Base-by-base conservation (phyloP, 2,797 vertebrate genomes). In the Oryzias dopingdopingensis region DNA sequence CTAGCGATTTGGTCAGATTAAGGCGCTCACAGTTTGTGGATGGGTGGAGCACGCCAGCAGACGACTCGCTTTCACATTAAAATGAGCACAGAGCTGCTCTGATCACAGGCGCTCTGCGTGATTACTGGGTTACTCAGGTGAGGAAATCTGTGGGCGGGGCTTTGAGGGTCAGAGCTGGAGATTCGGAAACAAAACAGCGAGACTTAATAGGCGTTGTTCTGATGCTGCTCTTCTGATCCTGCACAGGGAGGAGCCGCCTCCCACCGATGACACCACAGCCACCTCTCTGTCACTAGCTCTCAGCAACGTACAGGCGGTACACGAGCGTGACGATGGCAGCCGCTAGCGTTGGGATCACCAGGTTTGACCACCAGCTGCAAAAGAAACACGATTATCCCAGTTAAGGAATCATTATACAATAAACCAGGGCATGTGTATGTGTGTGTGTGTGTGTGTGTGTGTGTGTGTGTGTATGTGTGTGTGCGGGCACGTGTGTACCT, bases 281-380 rank as follows among this genome's bases (percentile, higher is more conserved):
- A 53, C n/a, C 29, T 14, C 13, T 26, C 20, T 55, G 48, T 92
- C 85, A 91, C 85, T 86, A 92, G 32, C 88, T 82, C 14, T 94
- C 92, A 0, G 77, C 47, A 54, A 77, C 80, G 73, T 91, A 94
- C 44, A 93, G 49, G 51, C 89, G 95, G 71, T 97, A 99, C 86
- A 95, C 82, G 62, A 97, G 45, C 2, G 94, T 95, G 60, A 94
- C 85, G 0, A 92, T 79, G 70, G 89, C 48, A 0, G 94, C 96
- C 0, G 81, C 92, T 68, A 96, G 52, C n/a, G 63, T 84, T 0
- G 96, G 94, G 59, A 97, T 92, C 78, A 97, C 65, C 95, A 93
- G 94, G 84, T 79, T 95, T 56, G 89, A 85, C 94, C 93, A 97
- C 23, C 88, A 95, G 65, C 96, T 98, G 86, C 4, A 89, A 50